These are phyloP conservation scores for Setophaga kirtlandii DNA, from an alignment of 2,113 vertebrate genomes.

Conservation along the genomic window DNA sequence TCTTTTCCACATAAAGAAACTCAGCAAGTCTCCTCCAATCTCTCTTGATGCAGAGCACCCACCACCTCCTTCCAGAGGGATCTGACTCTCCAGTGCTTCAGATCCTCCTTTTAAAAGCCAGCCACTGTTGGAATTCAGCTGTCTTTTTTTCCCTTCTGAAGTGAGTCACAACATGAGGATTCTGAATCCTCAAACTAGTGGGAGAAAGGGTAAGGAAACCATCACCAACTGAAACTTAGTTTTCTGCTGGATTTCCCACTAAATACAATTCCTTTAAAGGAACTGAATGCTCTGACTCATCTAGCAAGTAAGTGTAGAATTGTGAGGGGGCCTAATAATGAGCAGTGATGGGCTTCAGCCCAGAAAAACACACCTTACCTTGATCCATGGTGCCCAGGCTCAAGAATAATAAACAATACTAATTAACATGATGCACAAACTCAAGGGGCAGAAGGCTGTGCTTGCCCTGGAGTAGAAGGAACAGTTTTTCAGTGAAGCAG, in stretches of 20 bases:
- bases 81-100: not conserved
- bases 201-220: not conserved
- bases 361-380: not conserved
- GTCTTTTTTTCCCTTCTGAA: not conserved
- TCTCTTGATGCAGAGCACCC: not conserved
- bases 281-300: not conserved
- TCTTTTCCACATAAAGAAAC: not conserved
- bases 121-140: not conserved
- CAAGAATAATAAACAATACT: not conserved
- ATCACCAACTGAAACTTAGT: not conserved
- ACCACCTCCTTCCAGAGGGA: not conserved
- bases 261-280: not conserved
- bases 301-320: not conserved
- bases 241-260: not conserved
- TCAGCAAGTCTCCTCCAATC: not conserved
- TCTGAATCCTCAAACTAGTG: not conserved
- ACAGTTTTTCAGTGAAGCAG: not conserved
- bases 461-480: not conserved
- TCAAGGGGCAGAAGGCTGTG: not conserved
- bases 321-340: not conserved
- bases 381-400: not conserved
- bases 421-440: not conserved
- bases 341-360: not conserved
- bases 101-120: not conserved
- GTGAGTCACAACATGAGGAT: not conserved